Conservation (phyloP, 2,888 invertebrate species). For the Megaustenia siamemsis region DNA sequence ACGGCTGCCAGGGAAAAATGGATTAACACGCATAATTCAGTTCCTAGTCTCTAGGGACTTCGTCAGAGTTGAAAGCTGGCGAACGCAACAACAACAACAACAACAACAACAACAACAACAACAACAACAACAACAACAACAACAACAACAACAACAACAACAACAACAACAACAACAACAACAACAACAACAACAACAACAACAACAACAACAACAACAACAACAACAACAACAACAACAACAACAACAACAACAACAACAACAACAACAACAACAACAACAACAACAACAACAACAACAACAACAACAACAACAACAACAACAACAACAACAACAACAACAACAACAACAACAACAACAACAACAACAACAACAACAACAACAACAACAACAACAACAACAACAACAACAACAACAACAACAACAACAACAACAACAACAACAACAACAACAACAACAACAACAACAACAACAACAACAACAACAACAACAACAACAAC, state of each 20-base stretch:
- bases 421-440: constrained; percentile 3
- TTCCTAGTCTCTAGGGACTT: too few relatives aligned
- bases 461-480: too few relatives aligned
- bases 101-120: not conserved
- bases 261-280: not conserved
- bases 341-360: constrained; percentile 2
- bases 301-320: not conserved
- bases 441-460: too few relatives aligned
- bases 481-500: too few relatives aligned
- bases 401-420: constrained; percentile 6
- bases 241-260: constrained; percentile 2
- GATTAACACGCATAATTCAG: too few relatives aligned
- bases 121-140: not conserved
- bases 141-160: not conserved
- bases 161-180: not conserved
- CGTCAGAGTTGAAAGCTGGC: too few relatives aligned
- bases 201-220: constrained; percentile 5
- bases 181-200: not conserved
- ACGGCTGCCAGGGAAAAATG: too few relatives aligned
- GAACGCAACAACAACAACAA: constrained; percentile 11
- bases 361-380: not conserved
- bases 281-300: not conserved
- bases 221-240: not conserved
- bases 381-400: not conserved
- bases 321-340: not conserved